phyloP scores from a whole-genome alignment of 2,113 vertebrate genomes.

The Seriola dumerili region DNA sequence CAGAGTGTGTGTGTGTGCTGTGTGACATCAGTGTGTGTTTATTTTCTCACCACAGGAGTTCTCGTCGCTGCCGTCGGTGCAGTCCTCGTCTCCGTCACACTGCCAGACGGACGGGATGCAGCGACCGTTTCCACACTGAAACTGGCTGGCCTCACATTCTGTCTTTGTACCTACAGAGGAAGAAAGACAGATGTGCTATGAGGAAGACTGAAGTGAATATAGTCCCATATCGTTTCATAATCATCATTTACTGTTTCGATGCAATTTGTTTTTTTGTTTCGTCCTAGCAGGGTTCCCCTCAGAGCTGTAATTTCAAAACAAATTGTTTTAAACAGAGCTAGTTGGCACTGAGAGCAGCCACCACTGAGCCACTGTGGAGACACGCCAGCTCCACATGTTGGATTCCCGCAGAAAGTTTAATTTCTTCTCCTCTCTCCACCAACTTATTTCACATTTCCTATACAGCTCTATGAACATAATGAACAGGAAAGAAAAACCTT shows the following conservation, averaged over 20 bases:
- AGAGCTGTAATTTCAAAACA: constrained; percentile 2
- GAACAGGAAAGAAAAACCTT: not conserved
- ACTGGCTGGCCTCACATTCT: constrained; percentile 93
- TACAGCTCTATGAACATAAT: not conserved
- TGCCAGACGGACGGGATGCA: constrained; percentile 95
- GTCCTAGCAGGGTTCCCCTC: not conserved
- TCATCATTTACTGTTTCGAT: not conserved
- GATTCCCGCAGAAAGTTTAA: not conserved
- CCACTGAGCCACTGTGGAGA: no score
- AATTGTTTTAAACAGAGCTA: not conserved
- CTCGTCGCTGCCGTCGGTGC: constrained; percentile 93
- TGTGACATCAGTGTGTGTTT: not conserved
- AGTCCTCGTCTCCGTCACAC: constrained; percentile 97
- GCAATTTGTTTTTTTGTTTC: not conserved
- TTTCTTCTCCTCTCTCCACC: not conserved
- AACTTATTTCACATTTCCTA: not conserved
- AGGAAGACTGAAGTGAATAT: not conserved
- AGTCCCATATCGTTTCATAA: not conserved
- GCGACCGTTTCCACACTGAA: constrained; percentile 94
- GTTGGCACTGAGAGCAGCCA: not conserved
- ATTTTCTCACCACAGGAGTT: constrained; percentile 90
- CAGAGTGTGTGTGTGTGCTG: not conserved
- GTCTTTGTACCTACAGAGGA: constrained; percentile 84
- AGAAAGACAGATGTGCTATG: not conserved
- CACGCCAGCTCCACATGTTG: not conserved